These are phyloP conservation scores for Griposia aprilina DNA, from an alignment of 2,888 invertebrate species.

Conservation along the genomic window DNA sequence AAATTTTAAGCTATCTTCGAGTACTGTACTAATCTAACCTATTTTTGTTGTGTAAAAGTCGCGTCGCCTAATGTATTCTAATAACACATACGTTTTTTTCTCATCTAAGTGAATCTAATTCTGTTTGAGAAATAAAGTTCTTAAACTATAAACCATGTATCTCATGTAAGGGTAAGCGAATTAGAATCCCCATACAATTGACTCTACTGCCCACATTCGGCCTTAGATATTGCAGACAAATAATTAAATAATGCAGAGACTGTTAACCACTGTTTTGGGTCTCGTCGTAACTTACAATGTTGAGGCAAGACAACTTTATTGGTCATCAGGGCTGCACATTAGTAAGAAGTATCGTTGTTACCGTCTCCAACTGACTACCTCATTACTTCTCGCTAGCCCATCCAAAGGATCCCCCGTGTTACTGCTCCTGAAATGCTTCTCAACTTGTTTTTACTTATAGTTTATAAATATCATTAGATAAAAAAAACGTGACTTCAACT, in stretches of 20 bases:
- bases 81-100: no score
- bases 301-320: background rate
- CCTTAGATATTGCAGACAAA: background rate
- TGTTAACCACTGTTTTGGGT: background rate
- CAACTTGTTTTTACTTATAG: background rate
- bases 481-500: background rate
- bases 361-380: background rate
- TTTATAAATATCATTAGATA: background rate
- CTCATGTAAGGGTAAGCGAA: background rate
- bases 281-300: background rate
- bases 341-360: background rate
- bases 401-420: background rate
- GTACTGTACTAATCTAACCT: no score
- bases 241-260: background rate
- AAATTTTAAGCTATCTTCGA: no score
- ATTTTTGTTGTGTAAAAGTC: no score
- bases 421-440: background rate
- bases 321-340: background rate
- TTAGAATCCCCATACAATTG: no score
- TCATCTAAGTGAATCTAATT: no score
- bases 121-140: no score
- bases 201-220: constrained; percentile 16
- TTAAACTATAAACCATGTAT: no score
- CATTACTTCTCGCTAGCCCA: background rate
- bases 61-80: no score